Evolutionary conservation across 2,797 vertebrate species (phyloP).

Genomic region (Spinus olivaceus): DNA sequence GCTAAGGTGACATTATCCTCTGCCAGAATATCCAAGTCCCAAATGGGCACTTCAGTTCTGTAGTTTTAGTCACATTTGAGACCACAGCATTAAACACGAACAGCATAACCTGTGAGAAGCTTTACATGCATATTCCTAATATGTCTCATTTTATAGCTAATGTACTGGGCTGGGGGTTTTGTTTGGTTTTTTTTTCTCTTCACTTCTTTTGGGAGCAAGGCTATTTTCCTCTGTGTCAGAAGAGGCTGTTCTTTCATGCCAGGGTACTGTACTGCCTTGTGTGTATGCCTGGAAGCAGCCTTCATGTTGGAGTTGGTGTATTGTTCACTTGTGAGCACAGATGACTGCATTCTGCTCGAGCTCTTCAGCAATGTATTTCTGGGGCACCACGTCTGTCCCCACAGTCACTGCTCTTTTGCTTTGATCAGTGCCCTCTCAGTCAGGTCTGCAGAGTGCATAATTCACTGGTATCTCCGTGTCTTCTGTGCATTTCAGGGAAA

Average conservation of each 20-base stretch:
- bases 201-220: not conserved
- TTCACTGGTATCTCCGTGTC: not conserved
- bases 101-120: not conserved
- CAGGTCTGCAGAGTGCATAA: not conserved
- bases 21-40: not conserved
- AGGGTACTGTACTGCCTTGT: not conserved
- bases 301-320: not conserved
- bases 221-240: not conserved
- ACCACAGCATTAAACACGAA: not conserved
- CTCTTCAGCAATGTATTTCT: not conserved
- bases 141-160: not conserved
- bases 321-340: not conserved
- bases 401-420: not conserved
- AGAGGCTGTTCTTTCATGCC: not conserved
- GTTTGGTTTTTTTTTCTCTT: not conserved
- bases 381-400: not conserved
- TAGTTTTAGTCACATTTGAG: not conserved
- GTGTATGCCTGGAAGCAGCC: not conserved
- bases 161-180: fast-evolving
- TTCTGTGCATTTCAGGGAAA: not conserved
- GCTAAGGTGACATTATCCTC: not conserved
- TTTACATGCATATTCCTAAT: not conserved
- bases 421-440: not conserved
- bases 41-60: not conserved
- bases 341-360: not conserved